Conservation (phyloP, 1,140 invertebrate species). For the Homarus americanus region DNA sequence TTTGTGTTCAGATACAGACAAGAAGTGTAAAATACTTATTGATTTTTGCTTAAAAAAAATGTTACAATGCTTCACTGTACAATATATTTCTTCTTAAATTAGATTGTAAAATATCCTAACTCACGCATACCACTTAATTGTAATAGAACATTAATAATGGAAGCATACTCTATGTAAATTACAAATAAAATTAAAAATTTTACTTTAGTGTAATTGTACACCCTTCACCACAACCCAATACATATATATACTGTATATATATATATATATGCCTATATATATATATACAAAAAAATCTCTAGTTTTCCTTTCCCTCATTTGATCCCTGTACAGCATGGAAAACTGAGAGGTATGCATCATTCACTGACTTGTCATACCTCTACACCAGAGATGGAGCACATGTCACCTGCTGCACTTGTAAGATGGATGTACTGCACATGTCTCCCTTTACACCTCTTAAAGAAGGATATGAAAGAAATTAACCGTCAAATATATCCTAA, state of each 20-base stretch:
- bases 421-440: background rate
- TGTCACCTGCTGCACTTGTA: background rate
- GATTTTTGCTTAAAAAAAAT: slow-evolving; percentile 12
- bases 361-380: background rate
- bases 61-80: slow-evolving; percentile 1
- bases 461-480: background rate
- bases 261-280: slow-evolving; percentile 20
- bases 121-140: background rate
- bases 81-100: background rate
- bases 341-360: background rate
- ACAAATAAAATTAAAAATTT: slow-evolving; percentile 22
- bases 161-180: slow-evolving; percentile 18
- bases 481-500: background rate
- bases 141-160: slow-evolving; percentile 18
- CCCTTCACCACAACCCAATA: slow-evolving; percentile 25
- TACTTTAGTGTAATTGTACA: slow-evolving; percentile 15
- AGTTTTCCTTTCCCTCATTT: background rate
- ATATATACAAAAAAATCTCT: background rate
- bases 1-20: background rate
- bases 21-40: background rate
- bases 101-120: background rate
- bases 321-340: background rate
- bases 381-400: background rate
- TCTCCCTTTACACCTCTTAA: background rate
- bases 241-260: background rate